These are phyloP conservation scores for Drepanosiphum platanoidis DNA, from an alignment of 2,888 invertebrate genomes.

Conservation along the genomic window DNA sequence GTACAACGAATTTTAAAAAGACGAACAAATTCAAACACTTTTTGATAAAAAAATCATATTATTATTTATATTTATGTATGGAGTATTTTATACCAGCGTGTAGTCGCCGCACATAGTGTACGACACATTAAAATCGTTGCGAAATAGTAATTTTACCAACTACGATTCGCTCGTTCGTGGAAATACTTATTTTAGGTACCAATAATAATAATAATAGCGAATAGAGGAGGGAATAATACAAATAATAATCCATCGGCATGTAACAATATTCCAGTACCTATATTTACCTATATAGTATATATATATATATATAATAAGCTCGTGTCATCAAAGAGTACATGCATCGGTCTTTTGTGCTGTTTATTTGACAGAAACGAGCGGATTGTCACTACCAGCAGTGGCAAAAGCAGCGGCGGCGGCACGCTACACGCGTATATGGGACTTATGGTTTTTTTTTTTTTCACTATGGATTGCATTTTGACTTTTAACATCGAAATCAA, in stretches of 20 bases:
- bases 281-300: too few relatives aligned
- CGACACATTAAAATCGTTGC: background rate
- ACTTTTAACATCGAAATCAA: conserved; percentile 32
- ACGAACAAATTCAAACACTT: too few relatives aligned
- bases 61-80: too few relatives aligned
- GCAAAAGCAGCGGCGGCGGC: background rate
- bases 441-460: too few relatives aligned
- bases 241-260: background rate
- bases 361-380: conserved; percentile 38
- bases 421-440: too few relatives aligned
- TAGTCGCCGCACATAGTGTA: background rate
- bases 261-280: background rate
- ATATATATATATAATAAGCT: conserved; percentile 2
- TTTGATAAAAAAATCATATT: too few relatives aligned
- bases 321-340: conserved; percentile 21
- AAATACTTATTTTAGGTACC: too few relatives aligned
- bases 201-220: too few relatives aligned
- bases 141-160: conserved; percentile 20
- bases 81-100: too few relatives aligned
- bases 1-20: too few relatives aligned
- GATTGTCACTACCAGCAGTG: conserved; percentile 40
- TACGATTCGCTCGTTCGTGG: background rate
- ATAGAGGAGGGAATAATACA: background rate
- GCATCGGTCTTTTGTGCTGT: background rate
- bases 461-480: background rate